Base-by-base conservation (phyloP, 2,113 vertebrate species). In the Todiramphus chloris region DNA sequence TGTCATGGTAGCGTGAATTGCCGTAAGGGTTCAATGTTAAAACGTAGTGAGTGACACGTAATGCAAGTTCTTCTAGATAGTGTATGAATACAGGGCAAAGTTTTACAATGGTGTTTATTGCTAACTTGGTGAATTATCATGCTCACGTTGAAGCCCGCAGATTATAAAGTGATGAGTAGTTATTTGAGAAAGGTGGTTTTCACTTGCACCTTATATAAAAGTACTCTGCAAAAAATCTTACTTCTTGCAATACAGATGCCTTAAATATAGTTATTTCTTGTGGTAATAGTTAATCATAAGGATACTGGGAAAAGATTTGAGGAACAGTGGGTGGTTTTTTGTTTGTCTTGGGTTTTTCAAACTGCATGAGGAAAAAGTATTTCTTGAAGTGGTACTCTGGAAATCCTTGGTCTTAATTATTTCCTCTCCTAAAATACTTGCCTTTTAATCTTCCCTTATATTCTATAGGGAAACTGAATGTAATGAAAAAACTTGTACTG, bases 81-180 rank as follows among this genome's bases (percentile, higher is more conserved):
- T 18, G 31, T 80, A 75, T 90, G 93, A 67, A 92, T 96, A 91
- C 93, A 97, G 98, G 97, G 93, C 98, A 98, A 97, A 98, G 98
- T 98, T 98, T 98, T 98, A 98, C 97, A 96, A 94, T 90, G 88
- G 87, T 77, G 64, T 88, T 98, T 97, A 97, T 97, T 97, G 96
- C 97, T 97, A 93, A 85, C 84, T 79, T 8, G 7, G 51, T 94
- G 96, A 97, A 97, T 96, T 95, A 89, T 76, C 94, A 35, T 92
- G 89, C 94, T 94, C 76, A 90, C 69, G 51, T 97, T 95, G 95
- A 84, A 96, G 91, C 66, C 50, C 77, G 62, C 72, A 97, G 96
- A 97, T 98, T 97, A 89, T 58, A 62, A 90, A 94, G 56, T 93
- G 97, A 98, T 98, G 98, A 98, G 96, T 96, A 95, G 93, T 94